Percentiles rank a stretch among this genome's conserved stretches.
Conservation (phyloP, 1,140 invertebrate genomes). For the Lordiphosa stackelbergi region DNA sequence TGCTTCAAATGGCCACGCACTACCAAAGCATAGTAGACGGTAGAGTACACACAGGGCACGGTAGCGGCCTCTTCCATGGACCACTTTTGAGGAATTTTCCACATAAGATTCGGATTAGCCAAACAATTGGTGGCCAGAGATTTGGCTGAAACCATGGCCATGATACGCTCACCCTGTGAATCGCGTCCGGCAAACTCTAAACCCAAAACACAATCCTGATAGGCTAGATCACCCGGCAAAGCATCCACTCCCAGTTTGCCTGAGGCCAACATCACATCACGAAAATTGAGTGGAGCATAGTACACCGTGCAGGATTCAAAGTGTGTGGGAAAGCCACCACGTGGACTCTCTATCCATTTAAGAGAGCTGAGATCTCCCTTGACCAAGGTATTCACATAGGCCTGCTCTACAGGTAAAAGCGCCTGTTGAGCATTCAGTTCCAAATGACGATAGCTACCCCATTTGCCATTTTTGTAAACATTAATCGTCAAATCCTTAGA, state of each 20-base stretch:
- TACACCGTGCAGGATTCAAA: conserved; percentile 90
- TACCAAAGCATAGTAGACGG: conserved; percentile 93
- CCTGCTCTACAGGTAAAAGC: conserved; percentile 87
- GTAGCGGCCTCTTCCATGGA: conserved; percentile 93
- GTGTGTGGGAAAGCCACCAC: conserved; percentile 56
- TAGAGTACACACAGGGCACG: conserved; percentile 95
- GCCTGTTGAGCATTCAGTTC: conserved; percentile 80
- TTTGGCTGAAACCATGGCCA: conserved; percentile 94
- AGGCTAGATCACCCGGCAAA: conserved; percentile 89
- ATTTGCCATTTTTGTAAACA: conserved; percentile 84
- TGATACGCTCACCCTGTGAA: conserved; percentile 87
- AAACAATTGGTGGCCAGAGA: conserved; percentile 93
- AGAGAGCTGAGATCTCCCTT: conserved; percentile 93
- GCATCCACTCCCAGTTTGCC: conserved; percentile 97
- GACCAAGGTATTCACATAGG: conserved; percentile 93
- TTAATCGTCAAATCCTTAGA: conserved; percentile 89
- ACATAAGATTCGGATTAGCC: conserved; percentile 91
- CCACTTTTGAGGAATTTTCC: conserved; percentile 93
- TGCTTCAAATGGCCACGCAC: conserved; percentile 89
- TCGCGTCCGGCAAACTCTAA: conserved; percentile 94
- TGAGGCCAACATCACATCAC: conserved; percentile 97
- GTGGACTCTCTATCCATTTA: conserved; percentile 93
- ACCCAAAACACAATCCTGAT: conserved; percentile 95
- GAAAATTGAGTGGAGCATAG: conserved; percentile 96
- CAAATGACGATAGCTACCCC: conserved; percentile 92